Evolutionary conservation across 92 coral and sea anemone genomes (phyloP), one percentile per base, ranked within the genome.

Genomic region (Phenganax subtilis): DNA sequence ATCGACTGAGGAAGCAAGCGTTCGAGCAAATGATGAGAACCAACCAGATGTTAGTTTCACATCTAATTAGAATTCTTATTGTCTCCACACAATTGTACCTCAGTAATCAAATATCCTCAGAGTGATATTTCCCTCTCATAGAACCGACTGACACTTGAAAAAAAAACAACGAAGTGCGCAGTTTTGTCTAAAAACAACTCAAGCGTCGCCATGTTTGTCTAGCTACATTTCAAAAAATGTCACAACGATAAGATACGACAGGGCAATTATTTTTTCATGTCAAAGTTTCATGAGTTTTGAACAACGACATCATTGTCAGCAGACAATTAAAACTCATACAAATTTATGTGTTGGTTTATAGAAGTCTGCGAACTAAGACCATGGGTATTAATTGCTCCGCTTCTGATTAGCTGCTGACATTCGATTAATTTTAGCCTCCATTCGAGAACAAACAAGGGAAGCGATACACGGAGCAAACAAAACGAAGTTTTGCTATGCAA

Each of bases 51-150:
- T 64, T 60, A 37, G 83, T 73, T 62, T 79, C 65, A 79, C n/a
- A 62, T 62, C 56, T 79, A 79, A 79, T 79, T 64, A 79, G 83
- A 79, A 79, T 79, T 63, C 61, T 79, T 79, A 37, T 79, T 79
- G 83, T 79, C 37, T 56, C 5, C 11, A 29, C 8, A 25, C 75
- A 79, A 79, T 79, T 79, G 83, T 79, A 30, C 69, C 8, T 7
- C 12, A 79, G 83, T 79, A 79, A 79, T 79, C 74, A 79, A 79
- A 79, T 79, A 79, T 65, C 74, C 47, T 37, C 55, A 31, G 82
- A 77, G 51, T 64, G 83, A 44, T 59, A 79, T 79, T 79, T 65
- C 73, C 74, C 74, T 73, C 69, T 79, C 71, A 79, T 79, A 79
- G 16, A 73, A 73, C 44, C 77, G 30, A 29, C 37, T 57, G 27